Percentiles rank a stretch among this genome's conserved stretches.
phyloP scores from a whole-genome alignment of 1,140 invertebrate species.

The Lucilia sericata region DNA sequence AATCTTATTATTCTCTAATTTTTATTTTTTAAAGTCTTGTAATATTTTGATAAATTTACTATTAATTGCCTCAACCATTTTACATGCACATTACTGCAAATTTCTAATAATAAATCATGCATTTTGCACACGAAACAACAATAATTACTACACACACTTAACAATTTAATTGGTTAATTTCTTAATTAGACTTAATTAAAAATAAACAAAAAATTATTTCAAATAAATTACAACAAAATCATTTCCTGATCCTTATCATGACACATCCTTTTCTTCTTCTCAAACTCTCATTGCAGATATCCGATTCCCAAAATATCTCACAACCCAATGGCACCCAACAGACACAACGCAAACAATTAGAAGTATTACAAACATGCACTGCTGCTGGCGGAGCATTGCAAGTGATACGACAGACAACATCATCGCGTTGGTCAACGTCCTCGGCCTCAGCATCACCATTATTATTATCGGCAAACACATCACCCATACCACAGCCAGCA shows the following conservation, averaged over 20 bases:
- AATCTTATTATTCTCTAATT: no score
- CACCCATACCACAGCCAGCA: constrained; percentile 14
- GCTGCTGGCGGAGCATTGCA: constrained; percentile 69
- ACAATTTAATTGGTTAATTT: background rate
- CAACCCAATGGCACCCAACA: constrained; percentile 68
- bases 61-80: no score
- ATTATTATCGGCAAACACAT: constrained; percentile 45
- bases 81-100: background rate
- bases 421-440: constrained; percentile 69
- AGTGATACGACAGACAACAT: constrained; percentile 70
- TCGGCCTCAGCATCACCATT: constrained; percentile 51
- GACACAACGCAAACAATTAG: constrained; percentile 70
- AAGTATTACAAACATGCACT: constrained; percentile 69
- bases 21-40: no score
- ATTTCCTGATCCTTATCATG: constrained; percentile 28
- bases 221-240: background rate
- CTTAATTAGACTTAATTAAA: background rate
- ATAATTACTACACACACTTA: background rate
- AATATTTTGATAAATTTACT: no score
- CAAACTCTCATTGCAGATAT: constrained; percentile 58
- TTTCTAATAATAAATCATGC: background rate
- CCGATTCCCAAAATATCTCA: constrained; percentile 68
- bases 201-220: constrained; percentile 2
- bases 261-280: constrained; percentile 41
- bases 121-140: background rate